These are phyloP conservation scores for Catotricha subobsoleta DNA, from an alignment of 2,888 invertebrate species.

Conservation along the genomic window DNA sequence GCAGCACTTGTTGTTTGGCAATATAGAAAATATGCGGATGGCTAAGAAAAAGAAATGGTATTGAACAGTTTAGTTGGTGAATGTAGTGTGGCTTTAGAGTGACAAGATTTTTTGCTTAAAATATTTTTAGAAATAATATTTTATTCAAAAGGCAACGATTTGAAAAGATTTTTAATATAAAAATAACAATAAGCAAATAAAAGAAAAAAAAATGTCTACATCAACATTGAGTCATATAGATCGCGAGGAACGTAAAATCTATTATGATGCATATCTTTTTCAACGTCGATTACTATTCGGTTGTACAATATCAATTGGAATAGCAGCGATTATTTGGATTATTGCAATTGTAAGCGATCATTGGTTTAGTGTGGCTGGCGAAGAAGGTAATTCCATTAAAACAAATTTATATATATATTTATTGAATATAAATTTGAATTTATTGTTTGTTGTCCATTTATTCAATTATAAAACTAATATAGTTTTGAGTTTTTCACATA, in stretches of 20 bases:
- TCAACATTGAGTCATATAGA: conserved; percentile 35
- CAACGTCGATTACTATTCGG: conserved; percentile 54
- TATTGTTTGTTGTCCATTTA: not conserved
- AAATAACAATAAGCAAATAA: not conserved
- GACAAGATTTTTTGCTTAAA: too few species aligned
- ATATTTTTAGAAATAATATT: too few species aligned
- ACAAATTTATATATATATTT: too few species aligned
- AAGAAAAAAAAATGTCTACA: conserved; percentile 36
- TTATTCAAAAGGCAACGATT: too few species aligned
- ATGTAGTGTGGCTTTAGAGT: too few species aligned
- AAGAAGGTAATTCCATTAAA: conserved; percentile 16
- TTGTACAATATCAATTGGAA: conserved; percentile 45
- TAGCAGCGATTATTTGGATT: conserved; percentile 52
- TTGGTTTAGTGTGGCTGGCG: conserved; percentile 43
- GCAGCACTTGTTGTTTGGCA: too few species aligned
- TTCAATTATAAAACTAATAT: too few species aligned
- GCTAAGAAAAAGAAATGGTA: too few species aligned
- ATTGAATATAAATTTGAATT: not conserved
- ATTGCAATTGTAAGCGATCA: conserved; percentile 54
- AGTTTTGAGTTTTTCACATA: too few species aligned
- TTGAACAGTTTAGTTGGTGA: too few species aligned
- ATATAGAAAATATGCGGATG: too few species aligned
- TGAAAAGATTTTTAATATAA: too few species aligned
- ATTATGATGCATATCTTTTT: conserved; percentile 43
- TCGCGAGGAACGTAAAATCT: conserved; percentile 36